Evolutionary conservation across 2,797 vertebrate genomes (phyloP).

Genomic region (Coendou prehensilis): DNA sequence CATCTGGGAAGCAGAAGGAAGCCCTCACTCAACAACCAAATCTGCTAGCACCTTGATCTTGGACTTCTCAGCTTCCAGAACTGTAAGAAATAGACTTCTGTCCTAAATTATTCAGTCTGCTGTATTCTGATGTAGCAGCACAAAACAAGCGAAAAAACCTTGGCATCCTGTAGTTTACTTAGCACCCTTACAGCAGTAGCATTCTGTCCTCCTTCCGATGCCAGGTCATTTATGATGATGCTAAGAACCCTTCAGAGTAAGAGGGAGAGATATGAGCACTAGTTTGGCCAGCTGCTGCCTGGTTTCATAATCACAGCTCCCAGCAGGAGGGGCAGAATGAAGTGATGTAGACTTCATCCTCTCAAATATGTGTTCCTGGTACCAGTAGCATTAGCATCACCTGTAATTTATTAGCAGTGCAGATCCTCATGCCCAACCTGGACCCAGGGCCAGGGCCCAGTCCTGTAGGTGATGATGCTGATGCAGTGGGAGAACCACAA

Average conservation of each 20-base stretch:
- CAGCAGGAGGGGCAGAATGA: neutral
- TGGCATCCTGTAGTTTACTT: neutral
- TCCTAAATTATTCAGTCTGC: neutral
- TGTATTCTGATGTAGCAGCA: neutral
- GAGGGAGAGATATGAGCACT: neutral
- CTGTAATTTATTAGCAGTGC: neutral
- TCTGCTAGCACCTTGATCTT: neutral
- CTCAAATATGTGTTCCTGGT: neutral
- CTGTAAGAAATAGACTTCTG: neutral
- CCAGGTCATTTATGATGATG: neutral
- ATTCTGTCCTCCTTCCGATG: neutral
- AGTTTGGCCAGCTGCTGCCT: neutral
- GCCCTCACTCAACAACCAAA: neutral
- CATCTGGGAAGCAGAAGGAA: neutral
- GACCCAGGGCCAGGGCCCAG: neutral
- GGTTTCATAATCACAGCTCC: neutral
- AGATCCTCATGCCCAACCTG: neutral
- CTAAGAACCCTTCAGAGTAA: neutral
- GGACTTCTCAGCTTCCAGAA: neutral
- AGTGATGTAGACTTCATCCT: neutral
- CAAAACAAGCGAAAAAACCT: neutral
- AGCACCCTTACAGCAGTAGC: neutral
- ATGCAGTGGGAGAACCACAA: neutral
- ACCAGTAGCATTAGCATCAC: neutral
- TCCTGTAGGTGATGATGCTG: neutral